These are phyloP conservation scores for Artibeus lituratus DNA, from an alignment of 2,797 vertebrate species.

Conservation along the genomic window DNA sequence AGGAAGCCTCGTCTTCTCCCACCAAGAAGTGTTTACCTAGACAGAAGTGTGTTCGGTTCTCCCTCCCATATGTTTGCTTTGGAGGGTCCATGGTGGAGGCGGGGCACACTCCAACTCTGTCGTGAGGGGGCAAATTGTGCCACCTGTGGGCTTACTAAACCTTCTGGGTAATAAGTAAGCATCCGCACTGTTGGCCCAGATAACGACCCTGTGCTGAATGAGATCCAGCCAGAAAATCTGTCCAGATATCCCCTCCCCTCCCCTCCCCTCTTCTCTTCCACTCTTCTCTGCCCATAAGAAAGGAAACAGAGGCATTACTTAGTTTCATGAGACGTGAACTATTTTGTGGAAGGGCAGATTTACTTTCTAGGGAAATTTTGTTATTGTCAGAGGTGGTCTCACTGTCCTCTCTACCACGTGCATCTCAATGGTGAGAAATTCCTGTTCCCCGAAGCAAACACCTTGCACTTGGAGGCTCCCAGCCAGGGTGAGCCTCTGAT, in stretches of 20 bases:
- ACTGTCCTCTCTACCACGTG: neutral
- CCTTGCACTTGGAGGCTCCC: neutral
- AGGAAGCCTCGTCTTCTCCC: too few relatives aligned
- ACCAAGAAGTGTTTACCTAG: too few relatives aligned
- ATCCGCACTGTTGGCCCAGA: too few relatives aligned
- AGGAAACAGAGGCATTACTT: neutral
- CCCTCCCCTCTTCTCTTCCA: neutral
- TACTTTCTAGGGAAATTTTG: neutral
- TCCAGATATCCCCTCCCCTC: neutral
- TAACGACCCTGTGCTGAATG: too few relatives aligned
- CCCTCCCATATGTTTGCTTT: too few relatives aligned
- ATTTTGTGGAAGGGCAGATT: neutral
- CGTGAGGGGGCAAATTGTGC: too few relatives aligned
- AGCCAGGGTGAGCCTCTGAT: neutral
- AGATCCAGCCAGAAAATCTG: too few relatives aligned
- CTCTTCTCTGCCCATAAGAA: neutral
- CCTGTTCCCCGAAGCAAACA: neutral
- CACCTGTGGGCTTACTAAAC: too few relatives aligned
- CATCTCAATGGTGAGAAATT: neutral
- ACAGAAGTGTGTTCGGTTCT: too few relatives aligned
- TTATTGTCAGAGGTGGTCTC: neutral
- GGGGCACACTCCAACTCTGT: too few relatives aligned
- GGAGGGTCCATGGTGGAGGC: too few relatives aligned
- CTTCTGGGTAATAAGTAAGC: too few relatives aligned
- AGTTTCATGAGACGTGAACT: neutral